A percentile compares a stretch with the other conserved stretches of the same genome.
These are phyloP conservation scores for Bombus superbus DNA, from an alignment of 1,140 invertebrate species.

Conservation along the genomic window DNA sequence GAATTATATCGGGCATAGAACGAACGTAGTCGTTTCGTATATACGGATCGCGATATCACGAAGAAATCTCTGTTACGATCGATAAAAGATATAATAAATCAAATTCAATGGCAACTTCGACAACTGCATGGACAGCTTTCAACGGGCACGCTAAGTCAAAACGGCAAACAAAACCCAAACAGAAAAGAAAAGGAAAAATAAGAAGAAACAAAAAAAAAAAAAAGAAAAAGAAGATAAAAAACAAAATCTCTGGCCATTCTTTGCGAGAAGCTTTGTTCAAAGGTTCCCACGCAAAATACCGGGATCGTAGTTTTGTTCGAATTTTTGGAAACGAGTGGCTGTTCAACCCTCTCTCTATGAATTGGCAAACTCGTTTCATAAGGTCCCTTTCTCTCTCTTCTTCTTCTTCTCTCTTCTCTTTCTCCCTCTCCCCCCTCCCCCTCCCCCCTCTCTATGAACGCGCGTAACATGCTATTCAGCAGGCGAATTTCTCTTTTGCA, in stretches of 20 bases:
- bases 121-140: neutral
- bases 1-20: too few relatives aligned
- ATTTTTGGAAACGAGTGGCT: conserved; percentile 43
- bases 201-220: neutral
- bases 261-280: neutral
- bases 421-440: neutral
- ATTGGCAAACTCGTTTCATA: conserved; percentile 40
- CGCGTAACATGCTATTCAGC: conserved; percentile 29
- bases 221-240: too few relatives aligned
- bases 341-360: conserved; percentile 11
- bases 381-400: neutral
- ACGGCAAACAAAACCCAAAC: neutral
- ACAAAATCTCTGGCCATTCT: conserved; percentile 4
- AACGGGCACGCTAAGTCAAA: neutral
- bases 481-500: conserved; percentile 56
- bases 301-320: conserved; percentile 15
- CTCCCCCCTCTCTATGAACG: neutral
- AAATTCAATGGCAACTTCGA: neutral
- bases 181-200: neutral
- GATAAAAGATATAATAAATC: neutral
- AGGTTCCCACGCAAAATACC: conserved; percentile 15
- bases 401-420: too few relatives aligned
- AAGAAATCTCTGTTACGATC: neutral
- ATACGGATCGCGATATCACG: neutral
- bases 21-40: too few relatives aligned